Evolutionary conservation across 2,797 vertebrate species (phyloP), one percentile per base, ranked within the genome.

Genomic region (Gorsachius magnificus): DNA sequence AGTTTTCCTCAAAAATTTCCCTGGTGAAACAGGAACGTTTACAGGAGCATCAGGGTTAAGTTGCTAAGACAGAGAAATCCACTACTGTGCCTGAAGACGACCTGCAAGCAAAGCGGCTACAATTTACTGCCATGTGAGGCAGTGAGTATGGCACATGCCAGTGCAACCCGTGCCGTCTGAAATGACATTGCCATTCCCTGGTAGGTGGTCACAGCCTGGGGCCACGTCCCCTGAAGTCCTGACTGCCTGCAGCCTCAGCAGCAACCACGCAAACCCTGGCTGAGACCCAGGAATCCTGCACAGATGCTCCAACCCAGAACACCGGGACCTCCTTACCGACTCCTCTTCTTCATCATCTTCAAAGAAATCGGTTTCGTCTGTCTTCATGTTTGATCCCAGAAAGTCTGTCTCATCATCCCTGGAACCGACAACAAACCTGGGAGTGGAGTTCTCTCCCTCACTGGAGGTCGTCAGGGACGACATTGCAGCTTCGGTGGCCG

Each of bases 351-450:
- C 99, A 89, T 99, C 99, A 92, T 99, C 98, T 93, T 99, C 99
- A 93, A 99, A 99, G 84, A 98, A 98, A 77, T 98, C 97, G 0
- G 97, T 97, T 96, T 99, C 99, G 19, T 99, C 99, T 87, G 98
- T 98, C 98, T 99, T 99, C 99, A 99, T 99, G 98, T 99, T 99
- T 98, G 98, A 98, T 98, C 98, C 99, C 98, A 97, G 97, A 96
- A 98, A 98, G 95, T 99, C 99, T 98, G 98, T 99, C 97, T 99
- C 99, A 98, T 98, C 98, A 96, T 99, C 99, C 98, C 99, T 99
- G 98, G 99, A 99, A 98, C 99, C 99, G 46, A 99, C 99, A 97
- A 99, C 99, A 98, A 99, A 99, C 98, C 98, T 99, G 98, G 99
- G 99, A 97, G 98, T 97, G 97, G 98, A 98, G 97, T 95, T 98